A percentile compares a stretch with the other conserved stretches of the same genome.
These are phyloP conservation scores for Brachionus sp. DNA, from an alignment of 1,140 invertebrate genomes.

Conservation along the genomic window DNA sequence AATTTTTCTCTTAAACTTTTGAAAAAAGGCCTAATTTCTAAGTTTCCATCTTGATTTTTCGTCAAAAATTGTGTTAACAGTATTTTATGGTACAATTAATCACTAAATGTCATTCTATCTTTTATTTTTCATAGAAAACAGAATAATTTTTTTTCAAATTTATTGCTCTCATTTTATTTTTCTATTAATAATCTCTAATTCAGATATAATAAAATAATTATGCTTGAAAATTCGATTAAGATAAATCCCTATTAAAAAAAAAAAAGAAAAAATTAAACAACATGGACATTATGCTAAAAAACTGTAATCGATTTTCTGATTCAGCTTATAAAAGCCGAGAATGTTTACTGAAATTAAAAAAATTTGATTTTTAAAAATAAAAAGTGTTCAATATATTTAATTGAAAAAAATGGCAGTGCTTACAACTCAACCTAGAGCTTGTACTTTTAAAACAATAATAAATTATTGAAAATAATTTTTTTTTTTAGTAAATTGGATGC, in stretches of 20 bases:
- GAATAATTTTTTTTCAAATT: too few relatives aligned
- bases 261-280: neutral
- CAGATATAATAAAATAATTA: too few relatives aligned
- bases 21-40: too few relatives aligned
- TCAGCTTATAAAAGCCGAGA: neutral
- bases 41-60: too few relatives aligned
- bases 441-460: neutral
- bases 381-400: neutral
- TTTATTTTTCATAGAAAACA: too few relatives aligned
- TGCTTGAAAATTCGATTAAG: too few relatives aligned
- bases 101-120: too few relatives aligned
- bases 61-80: too few relatives aligned
- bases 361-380: neutral
- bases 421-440: neutral
- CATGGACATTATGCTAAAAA: neutral
- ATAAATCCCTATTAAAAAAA: neutral
- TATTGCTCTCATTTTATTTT: too few relatives aligned
- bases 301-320: neutral
- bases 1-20: too few relatives aligned
- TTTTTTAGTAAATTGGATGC: neutral
- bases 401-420: neutral
- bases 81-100: too few relatives aligned
- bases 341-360: neutral
- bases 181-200: too few relatives aligned
- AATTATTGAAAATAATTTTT: neutral